phyloP scores from a whole-genome alignment of 2,113 vertebrate species.

The Tinamus guttatus region DNA sequence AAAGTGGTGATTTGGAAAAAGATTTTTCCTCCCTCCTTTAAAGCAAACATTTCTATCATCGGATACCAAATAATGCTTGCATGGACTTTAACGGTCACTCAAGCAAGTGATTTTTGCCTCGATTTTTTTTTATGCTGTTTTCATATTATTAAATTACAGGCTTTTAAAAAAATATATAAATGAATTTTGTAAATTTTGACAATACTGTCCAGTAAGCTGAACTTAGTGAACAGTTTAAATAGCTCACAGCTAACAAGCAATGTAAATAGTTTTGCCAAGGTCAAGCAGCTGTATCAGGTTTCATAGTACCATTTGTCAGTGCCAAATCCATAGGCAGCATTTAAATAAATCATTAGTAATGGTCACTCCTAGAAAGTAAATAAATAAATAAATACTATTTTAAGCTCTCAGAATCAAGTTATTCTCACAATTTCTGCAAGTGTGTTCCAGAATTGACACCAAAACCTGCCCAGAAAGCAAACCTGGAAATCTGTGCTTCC shows the following conservation, averaged over 20 bases:
- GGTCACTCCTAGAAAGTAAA: not conserved
- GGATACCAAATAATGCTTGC: not conserved
- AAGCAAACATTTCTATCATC: not conserved
- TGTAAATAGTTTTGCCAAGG: conserved; percentile 65
- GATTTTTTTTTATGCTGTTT: not conserved
- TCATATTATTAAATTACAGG: not conserved
- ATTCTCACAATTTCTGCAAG: not conserved
- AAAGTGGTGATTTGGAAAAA: not conserved
- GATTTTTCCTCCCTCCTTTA: not conserved
- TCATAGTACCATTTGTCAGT: conserved; percentile 62
- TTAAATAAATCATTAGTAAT: conserved; percentile 53
- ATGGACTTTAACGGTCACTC: not conserved
- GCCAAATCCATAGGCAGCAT: conserved; percentile 50
- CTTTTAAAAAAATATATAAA: not conserved
- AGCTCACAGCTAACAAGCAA: conserved; percentile 66
- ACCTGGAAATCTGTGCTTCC: not conserved
- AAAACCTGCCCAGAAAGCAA: not conserved
- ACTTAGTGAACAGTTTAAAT: conserved; percentile 59
- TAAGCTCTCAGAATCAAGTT: not conserved
- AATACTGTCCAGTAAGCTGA: conserved; percentile 3
- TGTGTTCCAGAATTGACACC: not conserved
- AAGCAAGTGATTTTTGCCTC: not conserved
- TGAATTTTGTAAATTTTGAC: not conserved
- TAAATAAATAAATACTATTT: not conserved
- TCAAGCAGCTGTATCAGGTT: conserved; percentile 60